Base-by-base conservation (phyloP, 2,888 invertebrate genomes). In the Antitype chi region DNA sequence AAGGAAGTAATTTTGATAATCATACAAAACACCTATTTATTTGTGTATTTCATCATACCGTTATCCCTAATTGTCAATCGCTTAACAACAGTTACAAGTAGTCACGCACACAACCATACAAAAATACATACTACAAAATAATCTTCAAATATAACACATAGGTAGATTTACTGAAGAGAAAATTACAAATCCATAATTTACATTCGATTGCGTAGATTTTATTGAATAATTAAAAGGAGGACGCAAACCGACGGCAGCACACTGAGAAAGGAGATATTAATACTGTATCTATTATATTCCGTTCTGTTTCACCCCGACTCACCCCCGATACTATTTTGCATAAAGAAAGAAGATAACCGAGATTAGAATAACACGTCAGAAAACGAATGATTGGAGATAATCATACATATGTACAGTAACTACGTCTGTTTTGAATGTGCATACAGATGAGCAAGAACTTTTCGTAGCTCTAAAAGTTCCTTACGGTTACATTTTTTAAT, bases 331-430 rank as follows among this genome's bases (percentile, higher is more conserved):
- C 74, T 84, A 79, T 70, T 87, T 88, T 81, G 77, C 88, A 87
- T 86, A 88, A 77, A 84, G 88, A 81, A 81, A 76, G 71, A 83
- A 72, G 69, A 85, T 82, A 87, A 85, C 86, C 70, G 74, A 79
- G 76, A 79, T 87, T 82, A 87, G 69, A 85, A 88, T 78, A 88
- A 83, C 78, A 86, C 55, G 71, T 70, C 69, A 71, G 62, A 77
- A 66, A 84, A 59, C 76, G 76, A 80, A 83, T 43, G 75, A 77
- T 72, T 74, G 64, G 32, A 78, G 43, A 84, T 71, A 84, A 70
- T 73, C 80, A 84, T 57, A 75, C 75, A 70, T n/a, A 70, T 2
- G 11, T 11, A 11, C 74, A 52, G 70, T 68, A 55, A 52, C 28
- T 69, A 71, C 60, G 71, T 82, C 59, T 62, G 68, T 68, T 70